phyloP scores from a whole-genome alignment of 1,140 invertebrate genomes.

The Radopholus similis region DNA sequence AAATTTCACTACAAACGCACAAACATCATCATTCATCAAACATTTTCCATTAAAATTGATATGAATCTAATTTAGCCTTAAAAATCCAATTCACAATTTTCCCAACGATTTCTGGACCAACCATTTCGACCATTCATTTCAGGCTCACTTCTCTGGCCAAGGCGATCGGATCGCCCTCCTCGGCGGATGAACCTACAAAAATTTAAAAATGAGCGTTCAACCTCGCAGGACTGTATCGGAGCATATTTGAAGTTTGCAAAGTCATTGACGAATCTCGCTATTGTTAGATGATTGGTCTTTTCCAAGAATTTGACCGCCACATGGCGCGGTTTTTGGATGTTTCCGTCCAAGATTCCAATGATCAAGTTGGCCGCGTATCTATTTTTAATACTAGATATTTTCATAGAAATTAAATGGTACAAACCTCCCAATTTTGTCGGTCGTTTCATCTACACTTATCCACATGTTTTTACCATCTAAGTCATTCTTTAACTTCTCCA shows the following conservation, averaged over 20 bases:
- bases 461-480: not conserved
- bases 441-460: not conserved
- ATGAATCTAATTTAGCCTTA: too few relatives aligned
- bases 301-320: conserved; percentile 1
- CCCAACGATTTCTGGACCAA: not conserved
- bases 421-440: not conserved
- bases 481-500: not conserved
- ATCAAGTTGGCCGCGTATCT: conserved; percentile 6
- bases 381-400: too few relatives aligned
- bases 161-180: conserved; percentile 20
- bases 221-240: not conserved
- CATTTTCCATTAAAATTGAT: too few relatives aligned
- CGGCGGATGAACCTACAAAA: conserved; percentile 8
- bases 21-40: too few relatives aligned
- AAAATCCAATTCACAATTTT: too few relatives aligned
- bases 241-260: not conserved
- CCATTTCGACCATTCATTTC: conserved; percentile 3
- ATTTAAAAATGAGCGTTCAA: not conserved
- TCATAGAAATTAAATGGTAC: too few relatives aligned
- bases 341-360: not conserved
- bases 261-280: not conserved
- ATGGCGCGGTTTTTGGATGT: not conserved
- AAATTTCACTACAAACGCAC: too few relatives aligned
- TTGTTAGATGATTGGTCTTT: conserved; percentile 1
- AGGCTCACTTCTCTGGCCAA: conserved; percentile 41